Evolutionary conservation across 2,888 invertebrate species (phyloP).

Genomic region (Criorhina ranunculi): DNA sequence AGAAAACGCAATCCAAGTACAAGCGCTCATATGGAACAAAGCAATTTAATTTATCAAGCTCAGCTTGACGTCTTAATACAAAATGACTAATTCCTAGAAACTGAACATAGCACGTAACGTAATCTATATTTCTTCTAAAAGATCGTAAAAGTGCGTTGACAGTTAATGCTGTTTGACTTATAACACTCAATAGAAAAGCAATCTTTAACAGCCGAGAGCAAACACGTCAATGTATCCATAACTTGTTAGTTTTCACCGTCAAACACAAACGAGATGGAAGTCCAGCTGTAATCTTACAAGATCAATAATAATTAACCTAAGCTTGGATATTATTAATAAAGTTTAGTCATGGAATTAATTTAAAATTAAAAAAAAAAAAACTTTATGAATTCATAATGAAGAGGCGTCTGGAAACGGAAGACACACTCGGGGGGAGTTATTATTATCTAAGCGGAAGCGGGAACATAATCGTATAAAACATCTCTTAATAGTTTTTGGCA

Average conservation of each 20-base stretch:
- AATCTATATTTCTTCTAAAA: constrained; percentile 27
- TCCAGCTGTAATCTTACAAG: constrained; percentile 15
- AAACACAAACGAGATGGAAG: background rate
- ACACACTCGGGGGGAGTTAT: background rate
- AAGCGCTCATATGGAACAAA: constrained; percentile 1
- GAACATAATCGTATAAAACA: constrained; percentile 14
- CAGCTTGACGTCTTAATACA: background rate
- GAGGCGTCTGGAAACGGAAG: background rate
- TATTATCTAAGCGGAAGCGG: constrained; percentile 1
- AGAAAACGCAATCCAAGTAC: constrained; percentile 11
- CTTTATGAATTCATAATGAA: constrained; percentile 1
- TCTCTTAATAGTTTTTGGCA: constrained; percentile 37
- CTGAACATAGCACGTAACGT: background rate
- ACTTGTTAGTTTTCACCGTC: too few relatives aligned
- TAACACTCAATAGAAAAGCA: constrained; percentile 4
- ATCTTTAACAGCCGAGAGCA: background rate
- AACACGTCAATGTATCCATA: constrained; percentile 1
- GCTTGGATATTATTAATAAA: background rate
- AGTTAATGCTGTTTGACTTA: constrained; percentile 9
- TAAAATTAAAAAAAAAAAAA: too few relatives aligned
- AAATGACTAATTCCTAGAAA: background rate
- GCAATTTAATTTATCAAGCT: constrained; percentile 14
- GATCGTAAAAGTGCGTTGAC: constrained; percentile 25
- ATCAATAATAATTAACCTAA: constrained; percentile 34
- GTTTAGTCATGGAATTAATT: background rate